Conservation (phyloP, 1,140 invertebrate species). For the Drosophila nasuta region DNA sequence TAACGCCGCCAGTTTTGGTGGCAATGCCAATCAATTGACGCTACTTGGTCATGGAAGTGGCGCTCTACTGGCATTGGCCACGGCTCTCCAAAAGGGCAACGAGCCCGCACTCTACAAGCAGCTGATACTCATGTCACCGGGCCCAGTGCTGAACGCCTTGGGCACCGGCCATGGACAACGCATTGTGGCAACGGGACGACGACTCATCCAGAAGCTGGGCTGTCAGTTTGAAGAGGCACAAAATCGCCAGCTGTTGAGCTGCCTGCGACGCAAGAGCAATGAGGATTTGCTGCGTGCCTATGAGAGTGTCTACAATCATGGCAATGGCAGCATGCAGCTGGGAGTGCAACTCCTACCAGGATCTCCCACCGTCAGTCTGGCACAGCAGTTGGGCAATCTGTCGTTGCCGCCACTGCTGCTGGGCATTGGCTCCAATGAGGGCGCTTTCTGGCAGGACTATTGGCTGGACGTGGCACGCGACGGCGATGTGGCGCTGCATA, state of each 20-base stretch:
- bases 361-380: slow-evolving; percentile 63
- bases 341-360: slow-evolving; percentile 86
- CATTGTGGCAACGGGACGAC: slow-evolving; percentile 85
- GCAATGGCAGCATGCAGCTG: slow-evolving; percentile 86
- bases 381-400: slow-evolving; percentile 76
- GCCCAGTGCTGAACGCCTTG: slow-evolving; percentile 85
- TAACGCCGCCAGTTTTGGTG: slow-evolving; percentile 90
- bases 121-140: slow-evolving; percentile 90
- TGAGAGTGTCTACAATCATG: slow-evolving; percentile 86
- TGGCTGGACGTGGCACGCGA: slow-evolving; percentile 86
- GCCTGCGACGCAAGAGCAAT: slow-evolving; percentile 87
- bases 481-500: slow-evolving; percentile 84
- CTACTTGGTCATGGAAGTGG: slow-evolving; percentile 88
- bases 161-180: slow-evolving; percentile 70
- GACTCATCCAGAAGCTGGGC: slow-evolving; percentile 86
- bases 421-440: slow-evolving; percentile 86
- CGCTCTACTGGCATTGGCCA: slow-evolving; percentile 55
- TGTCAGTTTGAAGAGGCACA: slow-evolving; percentile 85
- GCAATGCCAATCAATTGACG: slow-evolving; percentile 89
- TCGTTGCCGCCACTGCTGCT: slow-evolving; percentile 57
- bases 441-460: slow-evolving; percentile 86
- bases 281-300: slow-evolving; percentile 87
- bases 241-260: slow-evolving; percentile 84
- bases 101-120: slow-evolving; percentile 18
- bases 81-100: slow-evolving; percentile 32